phyloP scores from a whole-genome alignment of 2,113 vertebrate species.

The Chrysemys picta region DNA sequence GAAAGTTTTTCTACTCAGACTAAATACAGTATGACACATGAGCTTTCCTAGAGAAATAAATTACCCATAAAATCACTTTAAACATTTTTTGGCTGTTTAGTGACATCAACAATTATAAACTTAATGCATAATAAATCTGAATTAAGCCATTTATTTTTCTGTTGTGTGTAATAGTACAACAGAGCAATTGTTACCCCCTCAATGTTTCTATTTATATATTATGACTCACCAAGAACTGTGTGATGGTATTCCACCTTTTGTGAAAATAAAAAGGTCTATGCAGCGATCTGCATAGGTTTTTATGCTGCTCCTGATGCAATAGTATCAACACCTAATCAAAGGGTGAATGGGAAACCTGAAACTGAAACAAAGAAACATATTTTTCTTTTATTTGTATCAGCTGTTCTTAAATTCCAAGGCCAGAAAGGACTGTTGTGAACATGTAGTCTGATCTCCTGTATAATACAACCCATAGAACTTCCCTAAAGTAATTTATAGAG shows the following conservation, averaged over 20 bases:
- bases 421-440: background rate
- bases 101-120: slow-evolving; percentile 26
- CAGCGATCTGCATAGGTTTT: background rate
- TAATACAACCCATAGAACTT: background rate
- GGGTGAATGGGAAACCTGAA: background rate
- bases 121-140: slow-evolving; percentile 10
- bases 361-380: background rate
- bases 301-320: background rate
- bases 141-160: background rate
- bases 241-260: background rate
- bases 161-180: background rate
- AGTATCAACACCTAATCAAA: background rate
- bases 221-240: background rate
- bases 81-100: background rate
- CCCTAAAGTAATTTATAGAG: background rate
- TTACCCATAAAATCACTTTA: background rate
- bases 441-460: background rate
- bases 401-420: background rate
- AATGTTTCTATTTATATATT: background rate
- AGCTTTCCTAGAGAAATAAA: slow-evolving; percentile 8
- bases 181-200: background rate
- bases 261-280: fast-evolving
- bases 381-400: background rate
- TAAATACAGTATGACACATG: background rate
- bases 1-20: slow-evolving; percentile 14